Conservation (phyloP, 2,113 vertebrate species). For the Mus spicilegus region DNA sequence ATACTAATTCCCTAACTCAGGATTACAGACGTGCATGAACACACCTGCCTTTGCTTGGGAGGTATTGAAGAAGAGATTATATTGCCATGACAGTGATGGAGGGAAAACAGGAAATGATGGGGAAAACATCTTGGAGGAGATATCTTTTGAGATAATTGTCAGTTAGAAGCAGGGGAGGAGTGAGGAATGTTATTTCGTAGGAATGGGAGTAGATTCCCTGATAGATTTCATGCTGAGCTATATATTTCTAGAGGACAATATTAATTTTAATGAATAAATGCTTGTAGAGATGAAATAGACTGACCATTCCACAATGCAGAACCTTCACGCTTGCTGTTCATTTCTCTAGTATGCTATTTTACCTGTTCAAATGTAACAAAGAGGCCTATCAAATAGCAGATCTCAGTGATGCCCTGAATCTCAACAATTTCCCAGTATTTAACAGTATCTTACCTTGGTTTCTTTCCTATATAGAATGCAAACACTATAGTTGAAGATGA, state of each 20-base stretch:
- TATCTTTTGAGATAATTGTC: constrained; percentile 1
- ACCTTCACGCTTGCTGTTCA: not conserved
- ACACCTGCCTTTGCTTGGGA: not conserved
- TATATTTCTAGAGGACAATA: not conserved
- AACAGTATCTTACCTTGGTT: not conserved
- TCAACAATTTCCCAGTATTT: not conserved
- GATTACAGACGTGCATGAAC: not conserved
- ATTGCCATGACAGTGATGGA: not conserved
- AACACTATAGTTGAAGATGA: not conserved
- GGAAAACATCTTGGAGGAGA: not conserved
- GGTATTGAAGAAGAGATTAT: not conserved
- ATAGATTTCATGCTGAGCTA: not conserved
- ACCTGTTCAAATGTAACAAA: not conserved
- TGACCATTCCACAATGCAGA: not conserved
- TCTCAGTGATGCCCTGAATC: not conserved
- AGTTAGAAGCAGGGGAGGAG: not conserved
- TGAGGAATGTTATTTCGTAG: not conserved
- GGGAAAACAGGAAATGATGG: not conserved
- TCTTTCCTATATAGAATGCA: not conserved
- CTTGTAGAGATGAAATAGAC: not conserved
- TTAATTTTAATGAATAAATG: not conserved
- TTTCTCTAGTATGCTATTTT: not conserved
- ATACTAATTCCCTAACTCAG: not conserved
- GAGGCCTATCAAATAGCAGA: not conserved
- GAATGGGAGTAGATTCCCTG: not conserved